These are phyloP conservation scores for Scolopax mira DNA, from an alignment of 2,113 vertebrate species.

Conservation along the genomic window DNA sequence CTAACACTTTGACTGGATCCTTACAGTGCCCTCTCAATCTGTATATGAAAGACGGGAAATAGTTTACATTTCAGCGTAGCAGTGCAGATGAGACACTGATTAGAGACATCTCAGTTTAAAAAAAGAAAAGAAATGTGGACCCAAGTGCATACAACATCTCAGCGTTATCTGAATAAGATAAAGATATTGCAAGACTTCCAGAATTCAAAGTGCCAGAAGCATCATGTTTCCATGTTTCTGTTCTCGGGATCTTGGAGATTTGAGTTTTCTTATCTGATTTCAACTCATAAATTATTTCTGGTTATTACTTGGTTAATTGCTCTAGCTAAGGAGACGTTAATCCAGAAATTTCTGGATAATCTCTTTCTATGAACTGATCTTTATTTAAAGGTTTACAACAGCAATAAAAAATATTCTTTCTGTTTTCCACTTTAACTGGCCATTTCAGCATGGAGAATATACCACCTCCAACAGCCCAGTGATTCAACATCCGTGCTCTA, in stretches of 20 bases:
- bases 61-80: neutral
- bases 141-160: neutral
- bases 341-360: neutral
- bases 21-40: neutral
- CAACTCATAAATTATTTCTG: neutral
- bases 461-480: neutral
- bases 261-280: neutral
- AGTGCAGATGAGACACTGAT: neutral
- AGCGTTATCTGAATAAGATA: neutral
- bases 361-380: neutral
- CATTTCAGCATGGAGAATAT: neutral
- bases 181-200: neutral
- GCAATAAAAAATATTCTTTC: neutral
- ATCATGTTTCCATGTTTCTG: neutral
- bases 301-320: neutral
- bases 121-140: neutral
- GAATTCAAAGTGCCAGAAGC: neutral
- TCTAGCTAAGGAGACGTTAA: neutral
- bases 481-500: neutral
- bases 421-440: neutral
- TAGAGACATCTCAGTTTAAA: neutral
- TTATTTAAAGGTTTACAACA: neutral
- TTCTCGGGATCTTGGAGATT: neutral
- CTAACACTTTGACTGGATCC: constrained; percentile 37
- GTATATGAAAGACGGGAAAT: constrained; percentile 7